Evolutionary conservation across 2,888 invertebrate species (phyloP), one percentile per base, ranked within the genome.

Genomic region (Elegia similella): DNA sequence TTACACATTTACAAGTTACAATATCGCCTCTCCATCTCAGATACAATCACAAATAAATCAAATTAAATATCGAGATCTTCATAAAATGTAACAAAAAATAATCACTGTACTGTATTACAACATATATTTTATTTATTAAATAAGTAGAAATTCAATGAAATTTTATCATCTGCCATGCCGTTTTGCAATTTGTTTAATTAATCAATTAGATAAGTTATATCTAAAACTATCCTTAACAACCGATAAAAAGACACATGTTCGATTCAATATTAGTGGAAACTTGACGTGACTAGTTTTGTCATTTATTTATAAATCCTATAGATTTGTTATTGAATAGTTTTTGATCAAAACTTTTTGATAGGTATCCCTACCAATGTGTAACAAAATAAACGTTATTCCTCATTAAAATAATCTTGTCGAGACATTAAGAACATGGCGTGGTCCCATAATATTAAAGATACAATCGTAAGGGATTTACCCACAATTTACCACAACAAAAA

Each of bases 1-100:
- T 84, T 88, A 88, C 86, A 88, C 71, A 87, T 88, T 62, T 89
- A 89, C 88, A 89, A 80, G 73, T 66, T 68, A 72, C 61, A 65
- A 62, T 64, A 63, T 61, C 67, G 73, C 66, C 66, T 67, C 43
- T 7, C 42, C 13, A 16, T 48, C 71, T 61, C 38, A 38, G 38
- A 32, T 46, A 46, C 48, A 70, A 69, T 62, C 71, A 62, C 58
- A 64, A 59, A 50, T 12, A 32, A 32, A 15, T 50, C 29, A 38
- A 38, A 17, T 42, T 17, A 23, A 52, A 42, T 32, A 50, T 50
- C 48, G 48, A 34, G 48, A 50, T 50, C 32, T 30, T 7, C n/a
- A 1, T 23, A 17, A n/a, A 12, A 38, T 38, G n/a, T 38, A 3
- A 38, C 10, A n/a, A 1, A 38, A 12, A 38, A 38, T 38, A n/a